Conservation (phyloP, 2,113 vertebrate genomes). For the Oxygymnocypris stewartii region DNA sequence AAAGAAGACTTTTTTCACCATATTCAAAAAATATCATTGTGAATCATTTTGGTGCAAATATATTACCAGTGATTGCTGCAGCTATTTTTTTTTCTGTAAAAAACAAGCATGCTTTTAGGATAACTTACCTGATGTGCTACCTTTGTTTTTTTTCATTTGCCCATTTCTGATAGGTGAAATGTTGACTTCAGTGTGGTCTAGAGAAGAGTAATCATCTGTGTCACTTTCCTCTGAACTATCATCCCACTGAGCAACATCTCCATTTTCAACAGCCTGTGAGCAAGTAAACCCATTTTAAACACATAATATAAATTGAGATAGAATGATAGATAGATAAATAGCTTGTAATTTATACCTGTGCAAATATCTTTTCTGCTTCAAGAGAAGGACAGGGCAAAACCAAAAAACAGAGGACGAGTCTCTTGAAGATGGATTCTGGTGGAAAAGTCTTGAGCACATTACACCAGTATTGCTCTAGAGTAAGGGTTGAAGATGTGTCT, state of each 20-base stretch:
- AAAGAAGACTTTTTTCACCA: too few species aligned
- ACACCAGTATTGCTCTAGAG: slow-evolving; percentile 68
- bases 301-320: background rate
- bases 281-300: background rate
- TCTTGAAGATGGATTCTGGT: slow-evolving; percentile 65
- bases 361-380: slow-evolving; percentile 64
- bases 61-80: background rate
- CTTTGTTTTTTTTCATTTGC: slow-evolving; percentile 39
- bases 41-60: background rate
- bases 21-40: background rate
- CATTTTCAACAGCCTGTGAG: slow-evolving; percentile 62
- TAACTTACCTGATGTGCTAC: slow-evolving; percentile 10
- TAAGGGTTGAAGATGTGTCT: background rate
- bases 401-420: slow-evolving; percentile 72
- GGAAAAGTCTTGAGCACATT: slow-evolving; percentile 58
- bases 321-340: background rate
- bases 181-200: slow-evolving; percentile 36
- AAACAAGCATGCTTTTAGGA: background rate
- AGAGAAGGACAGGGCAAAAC: slow-evolving; percentile 71
- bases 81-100: background rate
- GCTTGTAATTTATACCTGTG: slow-evolving; percentile 60
- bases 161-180: background rate
- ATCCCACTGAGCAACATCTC: slow-evolving; percentile 27
- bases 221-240: slow-evolving; percentile 59
- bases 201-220: slow-evolving; percentile 45